Conservation (phyloP, 2,113 vertebrate genomes). For the Ceratotherium simum region DNA sequence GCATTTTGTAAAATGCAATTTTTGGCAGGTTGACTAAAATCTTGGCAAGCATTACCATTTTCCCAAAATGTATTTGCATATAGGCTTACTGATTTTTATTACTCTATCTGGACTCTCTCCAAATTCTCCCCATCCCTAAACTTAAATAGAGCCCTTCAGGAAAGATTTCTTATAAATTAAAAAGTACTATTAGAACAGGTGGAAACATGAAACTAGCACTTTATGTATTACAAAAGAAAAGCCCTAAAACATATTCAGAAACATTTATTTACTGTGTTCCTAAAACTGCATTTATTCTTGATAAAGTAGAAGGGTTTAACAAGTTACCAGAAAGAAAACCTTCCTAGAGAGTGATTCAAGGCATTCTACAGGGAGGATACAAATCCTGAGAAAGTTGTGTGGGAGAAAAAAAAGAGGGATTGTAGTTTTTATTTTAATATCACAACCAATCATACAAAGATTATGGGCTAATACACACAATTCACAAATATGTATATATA, state of each 20-base stretch:
- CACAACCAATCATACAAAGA: not conserved
- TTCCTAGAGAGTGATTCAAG: slow-evolving; percentile 7
- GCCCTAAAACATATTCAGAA: slow-evolving; percentile 46
- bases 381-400: not conserved
- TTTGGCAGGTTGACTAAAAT: slow-evolving; percentile 78
- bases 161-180: slow-evolving; percentile 73
- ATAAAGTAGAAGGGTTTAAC: slow-evolving; percentile 63
- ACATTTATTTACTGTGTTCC: slow-evolving; percentile 55
- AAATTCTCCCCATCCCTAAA: slow-evolving; percentile 65
- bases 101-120: slow-evolving; percentile 73
- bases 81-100: slow-evolving; percentile 75
- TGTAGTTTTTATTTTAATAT: slow-evolving; percentile 16
- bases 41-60: slow-evolving; percentile 72
- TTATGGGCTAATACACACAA: not conserved
- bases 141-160: slow-evolving; percentile 69
- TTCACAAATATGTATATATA: not conserved
- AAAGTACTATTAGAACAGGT: slow-evolving; percentile 70
- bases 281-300: slow-evolving; percentile 60
- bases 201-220: slow-evolving; percentile 69
- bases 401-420: not conserved
- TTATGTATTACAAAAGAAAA: slow-evolving; percentile 71
- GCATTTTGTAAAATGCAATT: slow-evolving; percentile 76
- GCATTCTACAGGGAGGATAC: not conserved
- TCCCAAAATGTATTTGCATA: slow-evolving; percentile 74
- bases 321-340: slow-evolving; percentile 17